These are phyloP conservation scores for Gymnocheta viridis DNA, from an alignment of 2,888 invertebrate genomes.

Conservation along the genomic window DNA sequence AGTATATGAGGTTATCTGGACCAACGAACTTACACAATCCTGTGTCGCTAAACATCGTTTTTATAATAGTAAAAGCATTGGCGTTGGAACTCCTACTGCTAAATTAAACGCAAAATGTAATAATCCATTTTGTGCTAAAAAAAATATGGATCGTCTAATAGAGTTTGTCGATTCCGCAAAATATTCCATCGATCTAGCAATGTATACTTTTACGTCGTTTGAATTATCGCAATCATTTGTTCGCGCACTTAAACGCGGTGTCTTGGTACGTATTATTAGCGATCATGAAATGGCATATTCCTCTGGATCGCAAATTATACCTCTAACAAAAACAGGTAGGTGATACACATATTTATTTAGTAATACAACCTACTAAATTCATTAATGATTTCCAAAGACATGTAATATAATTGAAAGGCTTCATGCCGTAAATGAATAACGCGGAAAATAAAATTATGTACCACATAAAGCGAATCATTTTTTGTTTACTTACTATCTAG, in stretches of 20 bases:
- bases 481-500: too few relatives aligned
- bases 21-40: slow-evolving; percentile 71
- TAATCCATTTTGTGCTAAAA: slow-evolving; percentile 71
- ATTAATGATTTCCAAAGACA: too few relatives aligned
- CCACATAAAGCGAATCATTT: too few relatives aligned
- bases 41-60: slow-evolving; percentile 60
- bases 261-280: slow-evolving; percentile 76
- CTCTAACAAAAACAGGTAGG: slow-evolving; percentile 70
- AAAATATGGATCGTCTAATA: slow-evolving; percentile 72
- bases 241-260: slow-evolving; percentile 75
- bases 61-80: background rate
- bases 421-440: too few relatives aligned
- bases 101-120: slow-evolving; percentile 25
- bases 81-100: slow-evolving; percentile 10
- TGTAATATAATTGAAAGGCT: too few relatives aligned
- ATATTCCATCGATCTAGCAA: slow-evolving; percentile 78
- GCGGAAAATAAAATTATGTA: too few relatives aligned
- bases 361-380: too few relatives aligned
- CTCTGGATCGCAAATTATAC: slow-evolving; percentile 72
- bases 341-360: background rate
- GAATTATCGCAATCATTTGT: slow-evolving; percentile 72
- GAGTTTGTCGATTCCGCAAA: slow-evolving; percentile 74
- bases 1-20: slow-evolving; percentile 71
- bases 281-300: slow-evolving; percentile 77
- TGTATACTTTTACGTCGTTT: slow-evolving; percentile 77